These are phyloP conservation scores for Carterocephalus palaemon DNA, from an alignment of 2,888 invertebrate species.

Conservation along the genomic window DNA sequence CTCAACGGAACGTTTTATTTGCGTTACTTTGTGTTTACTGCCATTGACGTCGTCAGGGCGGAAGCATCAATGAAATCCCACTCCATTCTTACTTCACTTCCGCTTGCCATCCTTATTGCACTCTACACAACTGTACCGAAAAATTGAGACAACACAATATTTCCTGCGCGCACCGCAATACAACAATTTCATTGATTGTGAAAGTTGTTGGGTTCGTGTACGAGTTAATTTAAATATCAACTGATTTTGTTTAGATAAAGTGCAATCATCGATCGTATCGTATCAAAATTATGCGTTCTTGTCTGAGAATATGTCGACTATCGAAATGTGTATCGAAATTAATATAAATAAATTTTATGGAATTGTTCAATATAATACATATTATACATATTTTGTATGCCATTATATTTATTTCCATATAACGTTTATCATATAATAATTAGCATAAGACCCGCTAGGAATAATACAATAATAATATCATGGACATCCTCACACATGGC, in stretches of 20 bases:
- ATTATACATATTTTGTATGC: too few relatives aligned
- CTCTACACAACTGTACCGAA: conserved; percentile 27
- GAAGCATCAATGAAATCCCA: conserved; percentile 64
- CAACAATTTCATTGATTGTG: conserved; percentile 49
- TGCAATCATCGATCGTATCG: too few relatives aligned
- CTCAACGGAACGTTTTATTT: conserved; percentile 25
- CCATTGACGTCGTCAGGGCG: conserved; percentile 53
- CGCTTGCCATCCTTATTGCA: conserved; percentile 53
- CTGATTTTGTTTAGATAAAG: conserved; percentile 1
- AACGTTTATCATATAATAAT: too few relatives aligned
- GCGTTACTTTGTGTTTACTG: conserved; percentile 26
- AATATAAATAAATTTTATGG: too few relatives aligned
- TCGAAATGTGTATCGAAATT: too few relatives aligned
- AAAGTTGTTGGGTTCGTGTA: conserved; percentile 42
- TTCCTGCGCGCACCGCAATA: conserved; percentile 40
- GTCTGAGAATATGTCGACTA: too few relatives aligned
- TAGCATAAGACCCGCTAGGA: too few relatives aligned
- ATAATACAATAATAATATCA: too few relatives aligned
- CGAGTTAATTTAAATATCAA: conserved; percentile 16
- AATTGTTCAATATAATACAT: too few relatives aligned
- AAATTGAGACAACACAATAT: conserved; percentile 40
- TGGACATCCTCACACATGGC: too few relatives aligned
- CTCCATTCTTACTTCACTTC: conserved; percentile 62
- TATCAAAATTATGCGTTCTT: too few relatives aligned
- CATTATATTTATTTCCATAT: too few relatives aligned